Evolutionary conservation across 2,888 invertebrate genomes (phyloP), one percentile per base, ranked within the genome.

Genomic region (Leucophora obtusa): DNA sequence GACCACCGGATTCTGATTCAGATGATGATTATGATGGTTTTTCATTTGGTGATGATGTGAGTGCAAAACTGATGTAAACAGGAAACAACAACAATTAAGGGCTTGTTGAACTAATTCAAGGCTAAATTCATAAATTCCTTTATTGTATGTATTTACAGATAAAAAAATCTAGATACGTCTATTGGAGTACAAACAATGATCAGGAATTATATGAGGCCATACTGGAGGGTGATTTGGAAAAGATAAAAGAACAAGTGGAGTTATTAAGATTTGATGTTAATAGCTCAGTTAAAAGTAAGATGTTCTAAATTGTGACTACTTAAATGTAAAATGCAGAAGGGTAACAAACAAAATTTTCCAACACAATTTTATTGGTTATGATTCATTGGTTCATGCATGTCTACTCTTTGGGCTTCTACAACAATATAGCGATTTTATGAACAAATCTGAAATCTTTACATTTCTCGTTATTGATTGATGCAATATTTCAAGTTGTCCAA

Each of bases 1-100:
- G 89, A 28, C 90, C 89, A 28, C 84, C 84, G 15, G 85, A 86
- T 28, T 85, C 86, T 0, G 89, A 89, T 76, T 89, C 90, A 0
- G 89, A 89, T 18, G 88, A 85, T 75, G 83, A 85, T 79, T 90
- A 89, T 65, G 90, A 89, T 51, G 90, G 90, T 0, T 90, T 89
- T 66, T 85, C 77, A 60, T 90, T 90, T 82, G 85, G 88, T 11
- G 87, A 87, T 68, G 82, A 82, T 54, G 89, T 87, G 77, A 85
- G 85, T 79, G 70, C 9, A 50, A 18, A n/a, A 38, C 33, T 17
- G 21, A 62, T 33, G 14, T 50, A 51, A 47, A 21, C 38, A 53
- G 15, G 11, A 28, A 9, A 28, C 28, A 28, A 28, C 21, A 60
- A 54, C 2, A 18, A 66, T 24, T 28, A 65, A 59, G 43, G 58